A percentile compares a stretch with the other conserved stretches of the same genome.
Evolutionary conservation across 2,797 vertebrate species (phyloP).

Genomic region (Enteromius radiatus): DNA sequence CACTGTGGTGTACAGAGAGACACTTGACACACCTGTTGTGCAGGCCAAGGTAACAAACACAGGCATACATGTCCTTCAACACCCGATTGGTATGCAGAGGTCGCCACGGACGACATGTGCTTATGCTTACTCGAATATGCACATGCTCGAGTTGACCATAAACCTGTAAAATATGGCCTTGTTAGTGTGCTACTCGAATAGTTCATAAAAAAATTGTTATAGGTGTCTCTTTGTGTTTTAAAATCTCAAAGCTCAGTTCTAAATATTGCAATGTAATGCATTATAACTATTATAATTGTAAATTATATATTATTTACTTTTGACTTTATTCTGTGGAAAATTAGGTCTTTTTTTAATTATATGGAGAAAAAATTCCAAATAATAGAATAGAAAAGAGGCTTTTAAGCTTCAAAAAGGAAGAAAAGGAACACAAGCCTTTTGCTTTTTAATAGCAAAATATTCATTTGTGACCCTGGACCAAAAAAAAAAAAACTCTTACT

Average conservation of each 20-base stretch:
- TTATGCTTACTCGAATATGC: neutral
- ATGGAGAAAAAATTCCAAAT: neutral
- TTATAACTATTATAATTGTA: neutral
- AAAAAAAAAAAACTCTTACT: no score
- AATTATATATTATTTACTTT: neutral
- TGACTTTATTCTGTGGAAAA: neutral
- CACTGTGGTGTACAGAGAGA: slow-evolving; percentile 88
- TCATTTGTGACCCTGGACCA: no score
- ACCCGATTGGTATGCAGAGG: neutral
- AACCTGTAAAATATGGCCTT: neutral
- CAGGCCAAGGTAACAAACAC: slow-evolving; percentile 85
- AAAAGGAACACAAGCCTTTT: no score
- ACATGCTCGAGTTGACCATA: neutral
- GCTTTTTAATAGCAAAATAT: no score
- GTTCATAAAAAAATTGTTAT: neutral
- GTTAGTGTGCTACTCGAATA: neutral
- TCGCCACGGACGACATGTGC: neutral
- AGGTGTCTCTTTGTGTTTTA: neutral
- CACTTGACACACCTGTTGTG: slow-evolving; percentile 78
- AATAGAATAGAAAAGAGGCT: neutral
- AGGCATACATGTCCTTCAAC: neutral
- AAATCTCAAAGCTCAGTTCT: neutral
- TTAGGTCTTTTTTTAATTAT: neutral
- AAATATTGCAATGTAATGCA: neutral
- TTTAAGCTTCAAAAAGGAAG: neutral